Evolutionary conservation across 2,113 vertebrate genomes (phyloP), one percentile per base, ranked within the genome.

Genomic region (Syngnathus scovelli): DNA sequence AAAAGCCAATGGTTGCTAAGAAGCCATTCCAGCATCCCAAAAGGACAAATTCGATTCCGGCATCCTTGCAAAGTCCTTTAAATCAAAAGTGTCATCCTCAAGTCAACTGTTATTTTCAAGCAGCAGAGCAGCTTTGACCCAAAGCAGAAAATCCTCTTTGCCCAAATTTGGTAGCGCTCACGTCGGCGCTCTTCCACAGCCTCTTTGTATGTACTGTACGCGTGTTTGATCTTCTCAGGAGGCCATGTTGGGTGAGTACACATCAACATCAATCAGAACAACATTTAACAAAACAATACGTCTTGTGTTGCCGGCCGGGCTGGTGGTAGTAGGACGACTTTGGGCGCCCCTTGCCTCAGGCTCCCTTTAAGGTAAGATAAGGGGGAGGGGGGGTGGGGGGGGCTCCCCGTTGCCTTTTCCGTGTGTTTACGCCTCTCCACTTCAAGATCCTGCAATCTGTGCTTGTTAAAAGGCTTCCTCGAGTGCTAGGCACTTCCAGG

Each of bases 91-190:
- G 87, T 86, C 81, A 80, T 70, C 72, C 38, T 21, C 80, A 74
- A 73, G 70, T 82, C 72, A 65, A 74, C 64, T 66, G 79, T 74
- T 85, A 48, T 82, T 83, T 79, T 81, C 77, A 76, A 78, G 75
- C 84, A 82, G 71, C 77, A 80, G 83, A 80, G 71, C 51, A 65
- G 78, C 77, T 79, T 79, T 83, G 76, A 85, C 81, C 79, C 75
- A 76, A 76, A 79, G 78, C 78, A 83, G 81, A 79, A 79, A 86
- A 74, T 10, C 19, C 54, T 72, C 71, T 72, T 83, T 81, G 10
- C 77, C 86, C 85, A 89, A 86, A 88, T 88, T 84, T 87, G 86
- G 87, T 84, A 87, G 80, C 78, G 61, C 66, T 83, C 82, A 86
- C 79, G 73, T 78, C 86, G 89, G 86, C 89, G 86, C 88, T 89